phyloP scores from a whole-genome alignment of 2,113 vertebrate genomes.

The Delphinapterus leucas region DNA sequence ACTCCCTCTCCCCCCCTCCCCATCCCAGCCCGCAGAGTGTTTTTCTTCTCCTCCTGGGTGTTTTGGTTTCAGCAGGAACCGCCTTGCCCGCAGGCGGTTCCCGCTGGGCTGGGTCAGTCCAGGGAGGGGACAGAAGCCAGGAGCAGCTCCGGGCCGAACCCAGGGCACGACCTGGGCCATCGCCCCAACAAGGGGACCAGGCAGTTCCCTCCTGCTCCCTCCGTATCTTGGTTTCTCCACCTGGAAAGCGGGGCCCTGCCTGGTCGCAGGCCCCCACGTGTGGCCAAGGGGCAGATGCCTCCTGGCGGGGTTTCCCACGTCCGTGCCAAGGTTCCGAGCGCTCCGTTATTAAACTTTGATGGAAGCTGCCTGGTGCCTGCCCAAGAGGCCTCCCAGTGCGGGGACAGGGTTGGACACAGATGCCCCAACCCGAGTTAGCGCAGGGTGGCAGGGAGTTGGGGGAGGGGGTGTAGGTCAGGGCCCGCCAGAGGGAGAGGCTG shows the following conservation, averaged over 20 bases:
- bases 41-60: not conserved
- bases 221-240: accelerated
- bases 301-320: not conserved
- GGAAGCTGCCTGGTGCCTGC: not conserved
- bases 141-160: not conserved
- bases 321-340: not conserved
- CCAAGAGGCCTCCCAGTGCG: not conserved
- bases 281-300: not conserved
- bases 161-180: too few species aligned
- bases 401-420: not conserved
- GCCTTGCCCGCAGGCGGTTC: not conserved
- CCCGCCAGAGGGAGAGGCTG: not conserved
- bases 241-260: not conserved
- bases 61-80: not conserved
- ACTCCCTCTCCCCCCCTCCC: accelerated
- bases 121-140: not conserved
- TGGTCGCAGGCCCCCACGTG: not conserved
- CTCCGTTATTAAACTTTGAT: not conserved
- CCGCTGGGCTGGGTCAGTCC: not conserved
- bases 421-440: not conserved
- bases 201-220: not conserved
- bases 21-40: not conserved
- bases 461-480: not conserved
- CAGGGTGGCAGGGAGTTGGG: too few species aligned
- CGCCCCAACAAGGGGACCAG: not conserved